Conservation (phyloP, 2,888 invertebrate species). For the Ochropacha duplaris region DNA sequence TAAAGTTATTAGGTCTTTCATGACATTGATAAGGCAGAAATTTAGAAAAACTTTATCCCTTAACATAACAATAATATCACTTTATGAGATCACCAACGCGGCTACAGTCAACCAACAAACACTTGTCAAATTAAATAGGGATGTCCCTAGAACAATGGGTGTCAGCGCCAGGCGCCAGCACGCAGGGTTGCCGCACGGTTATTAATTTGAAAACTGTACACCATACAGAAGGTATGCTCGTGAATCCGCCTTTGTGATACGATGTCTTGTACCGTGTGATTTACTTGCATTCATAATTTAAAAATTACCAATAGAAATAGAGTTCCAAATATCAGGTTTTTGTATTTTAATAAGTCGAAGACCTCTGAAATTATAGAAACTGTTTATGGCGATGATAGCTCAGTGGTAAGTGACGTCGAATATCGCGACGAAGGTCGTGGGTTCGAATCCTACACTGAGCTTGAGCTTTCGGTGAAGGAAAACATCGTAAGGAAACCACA, state of each 20-base stretch:
- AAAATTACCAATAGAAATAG: not conserved
- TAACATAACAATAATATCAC: not conserved
- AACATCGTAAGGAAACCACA: no score
- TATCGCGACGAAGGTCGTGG: no score
- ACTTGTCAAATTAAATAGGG: conserved; percentile 21
- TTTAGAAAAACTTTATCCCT: not conserved
- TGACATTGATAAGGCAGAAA: no score
- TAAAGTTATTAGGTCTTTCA: no score
- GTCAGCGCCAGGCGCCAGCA: conserved; percentile 26
- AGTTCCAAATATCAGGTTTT: no score
- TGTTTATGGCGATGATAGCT: no score
- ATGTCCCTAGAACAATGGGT: conserved; percentile 26
- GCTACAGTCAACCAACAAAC: not conserved
- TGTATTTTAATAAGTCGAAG: no score
- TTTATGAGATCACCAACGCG: not conserved
- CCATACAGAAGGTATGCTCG: conserved; percentile 10
- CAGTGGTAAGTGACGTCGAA: no score
- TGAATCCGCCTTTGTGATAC: not conserved
- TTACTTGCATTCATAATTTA: not conserved
- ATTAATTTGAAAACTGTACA: conserved; percentile 17
- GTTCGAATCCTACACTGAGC: no score
- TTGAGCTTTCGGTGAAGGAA: no score
- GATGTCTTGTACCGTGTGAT: not conserved
- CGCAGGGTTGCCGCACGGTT: conserved; percentile 9
- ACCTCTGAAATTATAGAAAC: no score